Evolutionary conservation across 2,113 vertebrate genomes (phyloP).

Genomic region (Seriola rivoliana): DNA sequence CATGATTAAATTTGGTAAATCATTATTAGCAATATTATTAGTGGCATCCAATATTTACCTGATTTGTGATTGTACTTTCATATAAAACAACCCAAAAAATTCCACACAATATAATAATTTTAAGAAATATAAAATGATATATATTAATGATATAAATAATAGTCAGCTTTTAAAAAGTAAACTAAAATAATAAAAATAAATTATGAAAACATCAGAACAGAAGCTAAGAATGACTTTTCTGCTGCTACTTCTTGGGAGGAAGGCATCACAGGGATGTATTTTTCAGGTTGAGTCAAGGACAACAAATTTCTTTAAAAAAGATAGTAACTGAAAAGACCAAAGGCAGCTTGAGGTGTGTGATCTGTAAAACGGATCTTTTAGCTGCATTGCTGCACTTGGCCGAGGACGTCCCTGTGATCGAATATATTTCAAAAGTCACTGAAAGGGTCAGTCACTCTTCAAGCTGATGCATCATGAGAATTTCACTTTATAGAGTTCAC

Average conservation of each 20-base stretch:
- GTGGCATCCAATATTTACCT: too few species aligned
- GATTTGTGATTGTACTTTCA: too few species aligned
- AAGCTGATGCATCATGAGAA: constrained; percentile 40
- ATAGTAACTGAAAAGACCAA: background rate
- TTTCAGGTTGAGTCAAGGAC: too few species aligned
- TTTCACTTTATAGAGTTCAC: constrained; percentile 59
- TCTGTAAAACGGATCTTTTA: constrained; percentile 31
- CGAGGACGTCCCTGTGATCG: constrained; percentile 1
- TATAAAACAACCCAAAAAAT: too few species aligned
- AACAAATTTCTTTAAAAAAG: too few species aligned
- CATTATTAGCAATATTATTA: too few species aligned
- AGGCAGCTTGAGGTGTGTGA: constrained; percentile 23
- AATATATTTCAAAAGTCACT: constrained; percentile 52
- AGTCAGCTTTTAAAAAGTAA: background rate
- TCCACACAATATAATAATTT: too few species aligned
- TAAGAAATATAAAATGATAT: too few species aligned
- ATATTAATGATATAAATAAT: background rate
- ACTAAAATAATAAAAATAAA: background rate
- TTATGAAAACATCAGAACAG: too few species aligned
- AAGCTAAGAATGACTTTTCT: background rate
- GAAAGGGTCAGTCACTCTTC: constrained; percentile 51
- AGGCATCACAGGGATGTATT: too few species aligned
- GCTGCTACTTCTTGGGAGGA: too few species aligned
- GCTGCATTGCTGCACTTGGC: constrained; percentile 11
- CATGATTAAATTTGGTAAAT: background rate